Base-by-base conservation (phyloP, 2,113 vertebrate genomes). In the Pterophyllum scalare region DNA sequence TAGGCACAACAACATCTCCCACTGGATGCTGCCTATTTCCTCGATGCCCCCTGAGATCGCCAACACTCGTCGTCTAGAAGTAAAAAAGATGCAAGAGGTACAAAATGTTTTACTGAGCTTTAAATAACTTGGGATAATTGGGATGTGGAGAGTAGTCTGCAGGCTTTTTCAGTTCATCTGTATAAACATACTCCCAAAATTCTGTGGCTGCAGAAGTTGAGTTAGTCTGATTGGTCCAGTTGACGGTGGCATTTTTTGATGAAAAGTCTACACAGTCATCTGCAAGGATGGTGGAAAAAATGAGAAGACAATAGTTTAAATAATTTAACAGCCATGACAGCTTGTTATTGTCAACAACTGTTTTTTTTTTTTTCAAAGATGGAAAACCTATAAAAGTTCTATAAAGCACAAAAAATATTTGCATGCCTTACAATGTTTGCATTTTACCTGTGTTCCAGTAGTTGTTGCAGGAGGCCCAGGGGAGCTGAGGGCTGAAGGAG, bases 391-490 rank as follows among this genome's bases (percentile, higher is more conserved):
- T 49, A 6, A 49, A 15, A 14, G 14, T 49, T 6, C 14, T 3
- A 49, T 49, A 6, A 49, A 49, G 15, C 46, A 49, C 14, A 49
- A 5, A 49, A 49, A 6, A 49, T 49, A 17, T 49, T 17, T 15
- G 46, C 46, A 49, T 49, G 46, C 46, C 46, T 14, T 52, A 17
- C n/a, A 38, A 9, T 3, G 20, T 38, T 0, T 64, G 9, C 2
- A 11, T 70, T n/a, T 59, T 6, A 98, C 98, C 97, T 95, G 97
- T 96, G 86, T 99, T 99, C 98, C 98, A 99, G 80, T 91, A 33
- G 67, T 98, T 97, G 89, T 88, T 88, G 82, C 98, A 99, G 65
- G 31, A 97, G 8, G 96, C 94, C 97, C 98, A 99, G 0, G 98
- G 98, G 1, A 99, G 95, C 77, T 96, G 92, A 1, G 96, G 77